Percentiles rank a stretch among this genome's conserved stretches.
phyloP scores from a whole-genome alignment of 2,888 invertebrate genomes.

The Caenorhabditis parvicauda region DNA sequence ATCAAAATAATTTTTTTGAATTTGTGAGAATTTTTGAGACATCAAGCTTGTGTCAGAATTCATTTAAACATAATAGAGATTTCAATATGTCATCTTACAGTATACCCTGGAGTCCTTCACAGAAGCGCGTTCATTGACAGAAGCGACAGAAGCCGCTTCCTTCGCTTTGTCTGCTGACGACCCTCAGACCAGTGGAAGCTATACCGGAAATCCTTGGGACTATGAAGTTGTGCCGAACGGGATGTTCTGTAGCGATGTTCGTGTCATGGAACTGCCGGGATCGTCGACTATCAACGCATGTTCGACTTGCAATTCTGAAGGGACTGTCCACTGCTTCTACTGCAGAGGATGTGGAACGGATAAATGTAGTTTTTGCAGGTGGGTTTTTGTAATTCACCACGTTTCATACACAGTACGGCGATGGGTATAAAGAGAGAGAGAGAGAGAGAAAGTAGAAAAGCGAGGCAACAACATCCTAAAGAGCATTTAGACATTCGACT shows the following conservation, averaged over 20 bases:
- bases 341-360: slow-evolving; percentile 60
- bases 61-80: neutral
- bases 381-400: no score
- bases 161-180: slow-evolving; percentile 9
- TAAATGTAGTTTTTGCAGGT: slow-evolving; percentile 60
- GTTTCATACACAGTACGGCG: no score
- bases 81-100: no score
- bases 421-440: no score
- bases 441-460: no score
- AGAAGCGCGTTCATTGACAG: slow-evolving; percentile 54
- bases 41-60: no score
- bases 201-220: slow-evolving; percentile 57
- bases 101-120: slow-evolving; percentile 61
- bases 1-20: no score
- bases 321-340: slow-evolving; percentile 59
- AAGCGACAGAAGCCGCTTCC: slow-evolving; percentile 52
- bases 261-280: slow-evolving; percentile 56
- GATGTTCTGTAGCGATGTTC: slow-evolving; percentile 47
- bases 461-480: no score
- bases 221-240: slow-evolving; percentile 54
- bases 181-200: no score
- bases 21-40: no score
- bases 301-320: slow-evolving; percentile 53
- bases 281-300: slow-evolving; percentile 50
- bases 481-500: no score